A percentile compares a stretch with the other conserved stretches of the same genome.
Conservation (phyloP, 2,113 vertebrate species). For the Amazona guildingii region DNA sequence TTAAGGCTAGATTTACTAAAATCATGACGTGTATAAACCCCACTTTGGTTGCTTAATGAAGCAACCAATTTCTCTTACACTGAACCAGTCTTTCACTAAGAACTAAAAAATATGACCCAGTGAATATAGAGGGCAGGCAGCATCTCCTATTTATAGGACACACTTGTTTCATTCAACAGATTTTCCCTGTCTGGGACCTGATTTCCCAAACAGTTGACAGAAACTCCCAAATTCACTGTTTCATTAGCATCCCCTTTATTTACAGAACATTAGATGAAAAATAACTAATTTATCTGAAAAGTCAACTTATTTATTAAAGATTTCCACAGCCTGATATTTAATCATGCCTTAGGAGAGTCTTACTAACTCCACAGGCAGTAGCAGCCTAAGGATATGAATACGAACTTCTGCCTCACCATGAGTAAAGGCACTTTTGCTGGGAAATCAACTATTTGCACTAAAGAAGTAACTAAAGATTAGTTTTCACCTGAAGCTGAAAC, state of each 20-base stretch:
- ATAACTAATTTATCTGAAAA: neutral
- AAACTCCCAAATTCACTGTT: constrained; percentile 36
- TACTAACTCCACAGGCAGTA: constrained; percentile 30
- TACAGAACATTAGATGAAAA: constrained; percentile 54
- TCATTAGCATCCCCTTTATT: constrained; percentile 17
- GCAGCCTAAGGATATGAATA: constrained; percentile 36
- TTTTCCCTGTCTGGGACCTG: neutral
- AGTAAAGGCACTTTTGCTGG: constrained; percentile 62
- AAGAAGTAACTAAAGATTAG: constrained; percentile 8
- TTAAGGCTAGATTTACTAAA: constrained; percentile 68
- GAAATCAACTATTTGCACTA: constrained; percentile 55
- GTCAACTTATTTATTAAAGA: neutral
- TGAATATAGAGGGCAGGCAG: neutral
- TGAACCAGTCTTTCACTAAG: constrained; percentile 1
- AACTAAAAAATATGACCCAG: neutral
- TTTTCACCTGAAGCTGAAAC: constrained; percentile 32
- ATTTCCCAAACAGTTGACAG: constrained; percentile 9
- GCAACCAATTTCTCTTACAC: constrained; percentile 23
- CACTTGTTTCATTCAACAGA: constrained; percentile 3
- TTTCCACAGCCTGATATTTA: constrained; percentile 36
- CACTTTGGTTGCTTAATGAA: neutral
- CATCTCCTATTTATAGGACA: neutral
- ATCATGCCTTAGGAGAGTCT: constrained; percentile 13
- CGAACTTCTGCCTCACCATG: constrained; percentile 50
- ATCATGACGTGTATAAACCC: constrained; percentile 7